A percentile compares a stretch with the other conserved stretches of the same genome.
Evolutionary conservation across 2,888 invertebrate species (phyloP).

Genomic region (Strigamia crassipes): DNA sequence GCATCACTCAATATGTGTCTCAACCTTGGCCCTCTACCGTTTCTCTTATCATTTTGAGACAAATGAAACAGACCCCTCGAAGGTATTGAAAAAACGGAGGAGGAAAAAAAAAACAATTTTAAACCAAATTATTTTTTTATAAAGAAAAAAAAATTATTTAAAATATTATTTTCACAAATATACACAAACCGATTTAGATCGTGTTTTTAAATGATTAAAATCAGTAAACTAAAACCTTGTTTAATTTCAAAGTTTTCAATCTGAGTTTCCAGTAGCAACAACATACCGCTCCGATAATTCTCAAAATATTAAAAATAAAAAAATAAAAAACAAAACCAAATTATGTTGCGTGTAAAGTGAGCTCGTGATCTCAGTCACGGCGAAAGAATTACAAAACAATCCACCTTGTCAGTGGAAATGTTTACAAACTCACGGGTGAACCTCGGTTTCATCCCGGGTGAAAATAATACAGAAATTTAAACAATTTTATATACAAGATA

Average conservation of each 20-base stretch:
- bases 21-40: constrained; percentile 8
- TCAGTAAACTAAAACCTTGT: background rate
- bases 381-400: background rate
- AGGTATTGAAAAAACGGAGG: background rate
- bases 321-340: background rate
- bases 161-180: background rate
- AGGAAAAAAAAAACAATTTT: background rate
- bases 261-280: background rate
- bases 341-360: background rate
- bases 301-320: background rate
- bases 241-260: background rate
- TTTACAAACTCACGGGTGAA: background rate
- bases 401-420: background rate
- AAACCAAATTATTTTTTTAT: background rate
- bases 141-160: background rate
- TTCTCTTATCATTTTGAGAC: background rate
- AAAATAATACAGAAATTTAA: background rate
- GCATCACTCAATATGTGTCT: constrained; percentile 1
- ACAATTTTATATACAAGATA: background rate
- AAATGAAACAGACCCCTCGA: background rate
- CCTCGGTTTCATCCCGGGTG: background rate
- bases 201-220: background rate
- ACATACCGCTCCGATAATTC: background rate
- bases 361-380: background rate
- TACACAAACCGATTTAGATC: background rate